Percentiles rank a stretch among this genome's conserved stretches.
These are phyloP conservation scores for Bos taurus DNA, from an alignment of 2,113 vertebrate genomes.

Conservation along the genomic window ARS-UCD2.0 NC_037329.1:82058501-82059000, in stretches of 20 bases:
- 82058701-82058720: not conserved
- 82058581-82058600: not conserved
- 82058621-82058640: not conserved
- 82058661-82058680: not conserved
- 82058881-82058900: not conserved
- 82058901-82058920: not conserved
- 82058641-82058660: not conserved
- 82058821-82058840: not conserved
- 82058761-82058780: not conserved
- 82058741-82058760: not conserved
- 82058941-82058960: not conserved
- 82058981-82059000: not conserved
- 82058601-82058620: not conserved
- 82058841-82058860: not conserved
- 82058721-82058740: not conserved
- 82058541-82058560: not conserved
- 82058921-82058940: not conserved
- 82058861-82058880: not conserved
- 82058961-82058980: not conserved
- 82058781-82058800: not conserved
- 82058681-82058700: not conserved
- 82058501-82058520: not conserved
- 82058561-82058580: not conserved
- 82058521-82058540: not conserved
- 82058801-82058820: not conserved